Base-by-base conservation (phyloP, 2,797 vertebrate species). In the Coccyzus lansbergi region DNA sequence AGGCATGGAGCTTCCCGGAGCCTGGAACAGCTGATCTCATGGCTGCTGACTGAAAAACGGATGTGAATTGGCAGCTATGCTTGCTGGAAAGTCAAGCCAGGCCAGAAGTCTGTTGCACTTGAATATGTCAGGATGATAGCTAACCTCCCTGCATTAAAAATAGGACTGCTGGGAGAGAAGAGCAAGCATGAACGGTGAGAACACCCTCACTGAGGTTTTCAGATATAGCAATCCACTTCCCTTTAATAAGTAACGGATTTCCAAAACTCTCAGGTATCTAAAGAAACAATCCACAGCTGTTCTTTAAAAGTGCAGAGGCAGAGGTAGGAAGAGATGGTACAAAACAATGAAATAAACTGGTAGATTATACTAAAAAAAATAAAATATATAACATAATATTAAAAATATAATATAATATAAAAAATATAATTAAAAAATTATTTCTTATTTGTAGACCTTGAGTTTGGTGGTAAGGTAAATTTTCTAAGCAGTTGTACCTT, bases 1-100 rank as follows among this genome's bases (percentile, higher is more conserved):
- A 18, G 86, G 64, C 4, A 7, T n/a, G 40, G 83, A 83, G 48
- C 49, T 83, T 84, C 77, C 77, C 40, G 68, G 87, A 88, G 92
- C 70, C 85, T 71, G 76, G 94, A 91, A 90, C 93, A 97, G 95
- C 94, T 89, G 91, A 92, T 93, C 82, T 92, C 93, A 93, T 63
- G 80, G 65, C 72, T 95, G 90, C 95, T 88, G 91, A 91, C 59
- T 89, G 88, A 90, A 92, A 94, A 95, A 56, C 53, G 75, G 85
- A 89, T 93, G 94, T 81, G 93, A 96, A 93, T 68, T 80, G 92
- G 93, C 95, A 96, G 85, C 77, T 51, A 94, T 8, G 2, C 38
- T 84, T 5, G 10, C 72, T 93, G 36, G 4, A 69, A 71, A 71
- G 34, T 34, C 83, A 83, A 90, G 67, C 65, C 78, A 62, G 83